Conservation (phyloP, 1,140 invertebrate species). For the Myzus persicae region DNA sequence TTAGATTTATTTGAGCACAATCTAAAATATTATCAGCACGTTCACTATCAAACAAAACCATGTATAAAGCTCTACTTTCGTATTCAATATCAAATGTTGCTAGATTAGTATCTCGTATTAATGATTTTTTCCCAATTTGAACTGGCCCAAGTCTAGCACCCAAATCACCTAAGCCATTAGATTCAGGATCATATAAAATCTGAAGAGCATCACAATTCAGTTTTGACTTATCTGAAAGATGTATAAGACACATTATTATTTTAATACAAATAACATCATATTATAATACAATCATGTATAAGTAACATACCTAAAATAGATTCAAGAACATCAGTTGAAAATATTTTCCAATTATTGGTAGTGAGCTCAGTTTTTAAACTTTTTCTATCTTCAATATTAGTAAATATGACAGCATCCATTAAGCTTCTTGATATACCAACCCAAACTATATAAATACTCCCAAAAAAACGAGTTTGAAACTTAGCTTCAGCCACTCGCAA, state of each 20-base stretch:
- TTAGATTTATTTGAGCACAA: conserved; percentile 81
- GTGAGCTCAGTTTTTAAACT: conserved; percentile 68
- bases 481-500: conserved; percentile 83
- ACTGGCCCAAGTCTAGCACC: conserved; percentile 79
- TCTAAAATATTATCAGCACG: conserved; percentile 81
- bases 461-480: conserved; percentile 81
- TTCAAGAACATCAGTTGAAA: conserved; percentile 88
- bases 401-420: conserved; percentile 78
- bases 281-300: background rate
- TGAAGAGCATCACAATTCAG: conserved; percentile 85
- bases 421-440: conserved; percentile 71
- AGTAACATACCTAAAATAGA: conserved; percentile 73
- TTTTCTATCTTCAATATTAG: conserved; percentile 74
- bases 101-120: conserved; percentile 74
- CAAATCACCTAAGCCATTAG: conserved; percentile 79
- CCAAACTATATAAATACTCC: conserved; percentile 84
- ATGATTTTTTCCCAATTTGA: conserved; percentile 72
- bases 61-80: conserved; percentile 78
- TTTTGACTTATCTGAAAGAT: conserved; percentile 65
- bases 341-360: conserved; percentile 87
- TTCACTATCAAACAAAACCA: conserved; percentile 83
- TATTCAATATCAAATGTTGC: conserved; percentile 76
- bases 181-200: conserved; percentile 83
- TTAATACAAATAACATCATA: background rate
- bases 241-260: background rate